These are phyloP conservation scores for Yponomeuta evonymella DNA, from an alignment of 2,888 invertebrate species.

Conservation along the genomic window DNA sequence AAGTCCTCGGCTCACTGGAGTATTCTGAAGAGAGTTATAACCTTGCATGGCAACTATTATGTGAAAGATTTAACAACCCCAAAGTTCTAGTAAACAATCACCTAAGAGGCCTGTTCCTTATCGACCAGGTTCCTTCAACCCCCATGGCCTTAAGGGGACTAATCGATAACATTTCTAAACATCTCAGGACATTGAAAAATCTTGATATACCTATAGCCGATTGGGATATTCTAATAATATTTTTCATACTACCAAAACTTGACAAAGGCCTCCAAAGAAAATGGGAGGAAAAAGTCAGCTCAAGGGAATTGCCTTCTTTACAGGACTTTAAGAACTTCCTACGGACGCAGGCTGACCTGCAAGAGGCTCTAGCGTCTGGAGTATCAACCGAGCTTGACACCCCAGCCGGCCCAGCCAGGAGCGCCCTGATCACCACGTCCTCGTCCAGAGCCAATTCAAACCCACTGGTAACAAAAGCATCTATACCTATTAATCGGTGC, in stretches of 20 bases:
- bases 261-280: background rate
- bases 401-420: background rate
- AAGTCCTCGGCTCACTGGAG: too few species aligned
- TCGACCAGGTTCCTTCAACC: too few species aligned
- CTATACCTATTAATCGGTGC: conserved; percentile 5
- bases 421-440: conserved; percentile 3
- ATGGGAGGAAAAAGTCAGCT: background rate
- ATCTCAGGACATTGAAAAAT: background rate
- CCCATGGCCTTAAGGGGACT: too few species aligned
- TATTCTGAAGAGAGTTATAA: too few species aligned
- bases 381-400: conserved; percentile 1
- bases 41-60: too few species aligned
- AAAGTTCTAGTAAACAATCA: too few species aligned
- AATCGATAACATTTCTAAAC: too few species aligned
- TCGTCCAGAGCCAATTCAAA: background rate
- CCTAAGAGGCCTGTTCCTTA: background rate
- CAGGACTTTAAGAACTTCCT: too few species aligned
- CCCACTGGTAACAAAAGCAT: conserved; percentile 1
- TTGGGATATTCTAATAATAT: conserved; percentile 10
- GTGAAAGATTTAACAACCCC: too few species aligned
- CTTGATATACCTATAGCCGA: background rate
- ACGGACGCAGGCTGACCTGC: too few species aligned
- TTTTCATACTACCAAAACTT: background rate
- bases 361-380: background rate
- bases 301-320: too few species aligned